phyloP scores from a whole-genome alignment of 2,797 vertebrate species.

The Carcharodon carcharias region DNA sequence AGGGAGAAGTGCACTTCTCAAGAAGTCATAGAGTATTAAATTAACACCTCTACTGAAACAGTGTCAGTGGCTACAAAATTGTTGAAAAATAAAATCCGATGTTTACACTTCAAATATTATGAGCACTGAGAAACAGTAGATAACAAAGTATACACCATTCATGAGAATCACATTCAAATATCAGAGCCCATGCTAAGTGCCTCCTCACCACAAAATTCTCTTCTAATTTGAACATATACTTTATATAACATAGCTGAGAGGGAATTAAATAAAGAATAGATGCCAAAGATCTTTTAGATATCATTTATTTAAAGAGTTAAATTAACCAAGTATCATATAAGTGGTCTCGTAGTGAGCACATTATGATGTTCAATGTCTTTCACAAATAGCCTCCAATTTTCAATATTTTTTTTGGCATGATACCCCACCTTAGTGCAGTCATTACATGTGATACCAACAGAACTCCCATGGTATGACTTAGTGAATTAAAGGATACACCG shows the following conservation, averaged over 20 bases:
- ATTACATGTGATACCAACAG: background rate
- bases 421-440: background rate
- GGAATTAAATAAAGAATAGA: background rate
- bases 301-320: background rate
- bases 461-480: background rate
- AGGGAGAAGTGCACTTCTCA: background rate
- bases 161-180: background rate
- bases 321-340: background rate
- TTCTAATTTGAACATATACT: background rate
- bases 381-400: background rate
- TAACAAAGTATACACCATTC: background rate
- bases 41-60: background rate
- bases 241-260: background rate
- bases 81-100: too few species aligned
- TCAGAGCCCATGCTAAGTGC: background rate
- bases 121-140: background rate
- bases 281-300: background rate
- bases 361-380: background rate
- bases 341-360: background rate
- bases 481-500: background rate
- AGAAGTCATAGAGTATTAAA: background rate
- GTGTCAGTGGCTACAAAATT: background rate
- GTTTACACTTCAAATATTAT: background rate
- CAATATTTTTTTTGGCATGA: background rate
- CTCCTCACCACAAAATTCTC: background rate